These are phyloP conservation scores for Chromobotia macracanthus DNA, from an alignment of 2,797 vertebrate species.

Conservation along the genomic window DNA sequence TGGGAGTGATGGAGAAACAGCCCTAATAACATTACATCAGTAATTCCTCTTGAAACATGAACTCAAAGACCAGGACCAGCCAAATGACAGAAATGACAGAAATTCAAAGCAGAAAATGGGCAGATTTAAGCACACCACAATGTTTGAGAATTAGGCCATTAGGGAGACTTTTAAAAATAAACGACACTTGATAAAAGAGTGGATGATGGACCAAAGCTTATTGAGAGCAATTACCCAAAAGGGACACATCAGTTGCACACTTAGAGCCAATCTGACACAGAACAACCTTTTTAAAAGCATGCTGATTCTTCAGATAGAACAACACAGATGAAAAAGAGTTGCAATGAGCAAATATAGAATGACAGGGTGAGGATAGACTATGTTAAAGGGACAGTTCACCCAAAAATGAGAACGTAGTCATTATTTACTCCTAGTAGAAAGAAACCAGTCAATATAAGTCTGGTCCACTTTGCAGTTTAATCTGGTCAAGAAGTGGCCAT, in stretches of 20 bases:
- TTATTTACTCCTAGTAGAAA: no score
- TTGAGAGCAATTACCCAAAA: conserved; percentile 46
- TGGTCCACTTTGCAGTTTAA: no score
- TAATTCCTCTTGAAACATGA: background rate
- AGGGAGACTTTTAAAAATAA: conserved; percentile 39
- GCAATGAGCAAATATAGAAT: background rate
- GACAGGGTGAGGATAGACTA: no score
- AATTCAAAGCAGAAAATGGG: conserved; percentile 31
- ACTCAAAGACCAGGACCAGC: background rate
- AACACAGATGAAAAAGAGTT: background rate
- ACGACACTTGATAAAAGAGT: conserved; percentile 47
- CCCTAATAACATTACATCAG: conserved; percentile 4
- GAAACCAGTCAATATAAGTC: no score
- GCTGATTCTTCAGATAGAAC: background rate
- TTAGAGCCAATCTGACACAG: background rate
- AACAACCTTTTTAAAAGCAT: conserved; percentile 13
- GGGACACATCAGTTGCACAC: conserved; percentile 20
- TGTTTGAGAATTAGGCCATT: conserved; percentile 54
- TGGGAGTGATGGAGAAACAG: conserved; percentile 3
- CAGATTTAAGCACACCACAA: conserved; percentile 41
- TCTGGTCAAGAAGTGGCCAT: no score
- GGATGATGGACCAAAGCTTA: conserved; percentile 42
- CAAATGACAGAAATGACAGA: conserved; percentile 5
- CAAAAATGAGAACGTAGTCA: no score
- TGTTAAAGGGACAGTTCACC: no score